Conservation (phyloP, 2,113 vertebrate genomes). For the Boulengeromyrus knoepffleri region DNA sequence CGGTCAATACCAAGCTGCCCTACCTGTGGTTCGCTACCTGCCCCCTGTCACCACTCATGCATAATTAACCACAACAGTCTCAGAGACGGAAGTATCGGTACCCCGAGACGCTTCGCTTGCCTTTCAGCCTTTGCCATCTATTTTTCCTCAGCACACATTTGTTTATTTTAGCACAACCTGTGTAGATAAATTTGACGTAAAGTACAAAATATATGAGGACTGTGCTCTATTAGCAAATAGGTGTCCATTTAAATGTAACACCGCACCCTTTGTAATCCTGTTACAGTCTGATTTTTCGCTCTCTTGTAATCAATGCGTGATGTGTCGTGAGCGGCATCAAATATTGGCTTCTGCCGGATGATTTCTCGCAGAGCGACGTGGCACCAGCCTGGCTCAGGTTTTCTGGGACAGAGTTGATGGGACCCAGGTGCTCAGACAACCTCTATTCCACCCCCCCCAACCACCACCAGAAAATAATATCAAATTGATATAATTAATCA, state of each 20-base stretch:
- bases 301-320: not conserved
- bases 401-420: not conserved
- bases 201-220: not conserved
- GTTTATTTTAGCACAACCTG: not conserved
- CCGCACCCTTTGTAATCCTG: not conserved
- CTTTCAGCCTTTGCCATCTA: not conserved
- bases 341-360: not conserved
- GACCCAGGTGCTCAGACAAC: not conserved
- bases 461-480: not conserved
- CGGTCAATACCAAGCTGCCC: not conserved
- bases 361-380: not conserved
- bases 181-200: not conserved
- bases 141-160: not conserved
- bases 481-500: slow-evolving; percentile 14
- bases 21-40: not conserved
- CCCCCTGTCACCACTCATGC: slow-evolving; percentile 1
- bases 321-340: not conserved
- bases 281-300: not conserved
- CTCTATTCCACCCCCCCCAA: not conserved
- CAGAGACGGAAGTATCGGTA: not conserved
- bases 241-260: not conserved
- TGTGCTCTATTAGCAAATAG: not conserved
- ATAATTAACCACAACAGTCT: not conserved
- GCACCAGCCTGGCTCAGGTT: not conserved
- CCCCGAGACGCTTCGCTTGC: not conserved